Conservation (phyloP, 2,797 vertebrate genomes). For the Sylvilagus floridanus region DNA sequence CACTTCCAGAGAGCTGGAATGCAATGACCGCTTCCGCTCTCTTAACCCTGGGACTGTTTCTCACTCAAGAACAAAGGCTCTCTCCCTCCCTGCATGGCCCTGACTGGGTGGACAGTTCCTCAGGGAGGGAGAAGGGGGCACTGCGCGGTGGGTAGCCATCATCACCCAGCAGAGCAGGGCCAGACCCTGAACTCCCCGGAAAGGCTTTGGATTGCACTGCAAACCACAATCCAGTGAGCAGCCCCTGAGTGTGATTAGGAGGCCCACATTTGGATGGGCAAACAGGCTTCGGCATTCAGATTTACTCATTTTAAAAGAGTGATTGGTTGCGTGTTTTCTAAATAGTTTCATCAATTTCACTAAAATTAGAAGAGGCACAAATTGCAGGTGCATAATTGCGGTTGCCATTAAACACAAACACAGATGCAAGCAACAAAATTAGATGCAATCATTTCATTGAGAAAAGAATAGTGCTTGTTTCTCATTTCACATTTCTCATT, state of each 20-base stretch:
- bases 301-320: conserved; percentile 59
- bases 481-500: conserved; percentile 45
- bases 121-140: fast-evolving
- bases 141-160: neutral
- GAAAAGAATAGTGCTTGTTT: conserved; percentile 65
- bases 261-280: neutral
- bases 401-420: conserved; percentile 74
- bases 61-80: neutral
- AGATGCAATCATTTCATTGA: conserved; percentile 68
- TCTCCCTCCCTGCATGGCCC: neutral
- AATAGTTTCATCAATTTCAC: conserved; percentile 78
- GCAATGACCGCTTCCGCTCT: neutral
- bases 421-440: conserved; percentile 70
- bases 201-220: neutral
- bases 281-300: conserved; percentile 29
- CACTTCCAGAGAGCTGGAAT: neutral
- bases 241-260: neutral
- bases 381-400: conserved; percentile 75
- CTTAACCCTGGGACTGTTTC: neutral
- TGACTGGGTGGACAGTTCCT: neutral
- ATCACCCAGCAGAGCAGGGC: neutral
- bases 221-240: neutral
- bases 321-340: conserved; percentile 74
- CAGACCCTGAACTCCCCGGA: neutral
- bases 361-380: conserved; percentile 70